Percentiles rank a stretch among this genome's conserved stretches.
Evolutionary conservation across 2,113 vertebrate species (phyloP).

Genomic region (Choloepus hoffmanni): DNA sequence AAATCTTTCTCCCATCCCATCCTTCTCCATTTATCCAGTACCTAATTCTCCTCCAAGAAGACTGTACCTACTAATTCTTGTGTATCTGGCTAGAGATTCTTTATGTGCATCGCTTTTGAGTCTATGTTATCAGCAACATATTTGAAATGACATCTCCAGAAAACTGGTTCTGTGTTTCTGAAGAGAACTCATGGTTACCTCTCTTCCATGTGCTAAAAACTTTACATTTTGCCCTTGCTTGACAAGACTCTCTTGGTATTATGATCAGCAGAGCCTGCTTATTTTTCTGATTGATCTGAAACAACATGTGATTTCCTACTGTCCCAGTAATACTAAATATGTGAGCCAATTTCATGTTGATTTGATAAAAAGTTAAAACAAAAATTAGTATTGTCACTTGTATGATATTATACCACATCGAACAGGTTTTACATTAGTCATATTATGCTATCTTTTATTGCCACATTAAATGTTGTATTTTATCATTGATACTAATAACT

Average conservation of each 20-base stretch:
- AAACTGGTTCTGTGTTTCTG: not conserved
- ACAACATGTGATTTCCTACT: not conserved
- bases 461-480: not conserved
- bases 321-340: not conserved
- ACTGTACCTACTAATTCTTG: not conserved
- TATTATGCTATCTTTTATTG: not conserved
- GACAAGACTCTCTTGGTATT: not conserved
- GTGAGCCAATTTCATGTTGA: not conserved
- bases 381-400: not conserved
- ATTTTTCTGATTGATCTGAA: slow-evolving; percentile 32
- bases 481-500: not conserved
- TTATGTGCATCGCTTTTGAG: not conserved
- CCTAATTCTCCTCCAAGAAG: not conserved
- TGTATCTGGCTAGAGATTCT: not conserved
- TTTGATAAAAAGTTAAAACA: not conserved
- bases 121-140: not conserved
- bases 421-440: not conserved
- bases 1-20: not conserved
- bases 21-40: not conserved
- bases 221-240: not conserved
- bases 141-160: not conserved
- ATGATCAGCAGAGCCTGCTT: not conserved
- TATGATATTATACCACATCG: not conserved
- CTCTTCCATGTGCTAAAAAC: not conserved
- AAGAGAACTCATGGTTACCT: not conserved